phyloP scores from a whole-genome alignment of 2,113 vertebrate species.

The Aptenodytes forsteri region DNA sequence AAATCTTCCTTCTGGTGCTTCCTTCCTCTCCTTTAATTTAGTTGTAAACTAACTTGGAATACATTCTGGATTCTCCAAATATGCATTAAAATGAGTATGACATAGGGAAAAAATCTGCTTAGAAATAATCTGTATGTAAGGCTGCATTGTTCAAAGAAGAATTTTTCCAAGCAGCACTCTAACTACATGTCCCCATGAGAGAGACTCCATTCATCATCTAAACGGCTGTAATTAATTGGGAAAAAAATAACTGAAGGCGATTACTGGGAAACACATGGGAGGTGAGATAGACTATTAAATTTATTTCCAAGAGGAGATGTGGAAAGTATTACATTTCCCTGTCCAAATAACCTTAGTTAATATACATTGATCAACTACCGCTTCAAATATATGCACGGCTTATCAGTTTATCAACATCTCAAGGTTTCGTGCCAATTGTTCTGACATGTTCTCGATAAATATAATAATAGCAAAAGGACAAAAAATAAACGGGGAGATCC shows the following conservation, averaged over 20 bases:
- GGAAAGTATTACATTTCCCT: conserved; percentile 30
- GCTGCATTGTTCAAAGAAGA: not conserved
- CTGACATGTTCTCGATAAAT: conserved; percentile 54
- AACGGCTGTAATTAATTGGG: conserved; percentile 66
- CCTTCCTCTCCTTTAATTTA: not conserved
- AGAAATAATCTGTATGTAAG: not conserved
- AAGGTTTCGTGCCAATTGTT: conserved; percentile 8
- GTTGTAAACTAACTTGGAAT: not conserved
- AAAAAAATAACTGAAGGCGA: not conserved
- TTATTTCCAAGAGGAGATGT: not conserved
- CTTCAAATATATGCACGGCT: not conserved
- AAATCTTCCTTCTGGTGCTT: not conserved
- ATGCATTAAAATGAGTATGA: not conserved
- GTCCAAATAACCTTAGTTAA: conserved; percentile 53
- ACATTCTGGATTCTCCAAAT: not conserved
- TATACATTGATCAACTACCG: conserved; percentile 18
- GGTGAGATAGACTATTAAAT: conserved; percentile 25
- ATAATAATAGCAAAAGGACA: conserved; percentile 17
- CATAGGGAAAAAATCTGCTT: not conserved
- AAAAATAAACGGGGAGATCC: conserved; percentile 44
- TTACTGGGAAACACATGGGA: conserved; percentile 31
- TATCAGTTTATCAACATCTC: conserved; percentile 36
- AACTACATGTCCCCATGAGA: not conserved
- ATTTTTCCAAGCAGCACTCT: not conserved
- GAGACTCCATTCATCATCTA: conserved; percentile 20